Evolutionary conservation across 2,888 invertebrate species (phyloP), one percentile per base, ranked within the genome.

Genomic region (Scrobipalpa atriplicella): DNA sequence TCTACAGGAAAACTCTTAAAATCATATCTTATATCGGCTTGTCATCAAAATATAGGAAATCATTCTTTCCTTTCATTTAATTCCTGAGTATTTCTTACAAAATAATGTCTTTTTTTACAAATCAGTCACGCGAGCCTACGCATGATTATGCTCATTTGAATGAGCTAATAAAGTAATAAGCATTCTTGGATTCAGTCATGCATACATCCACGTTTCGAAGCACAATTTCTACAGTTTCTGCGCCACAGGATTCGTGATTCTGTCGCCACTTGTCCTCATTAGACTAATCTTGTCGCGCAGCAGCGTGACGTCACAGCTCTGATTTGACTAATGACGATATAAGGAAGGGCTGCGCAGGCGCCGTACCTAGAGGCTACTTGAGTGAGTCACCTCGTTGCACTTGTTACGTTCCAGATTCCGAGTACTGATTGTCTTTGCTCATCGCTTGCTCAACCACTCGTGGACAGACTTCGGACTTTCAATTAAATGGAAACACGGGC

Each of bases 241-340:
- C 54, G 21, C 0, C 5, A 10, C 8, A 47, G n/a, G 47, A 47
- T 47, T 47, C 47, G 47, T 47, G 47, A 47, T 16, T 47, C 21
- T 21, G 21, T 56, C 54, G 18, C 29, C 38, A 58, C 36, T 61
- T 61, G 61, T 19, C 19, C 41, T 61, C 61, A 61, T 60, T 60
- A 41, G 7, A 41, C 19, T 41, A 61, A 61, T 61, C 61, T 58
- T 61, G 10, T 41, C 19, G 41, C 8, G 61, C 43, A 58, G 18
- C 29, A 47, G 60, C 36, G 16, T 61, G 65, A 65, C 60, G 65
- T 65, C 51, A 65, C 51, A 10, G 51, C 38, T 60, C 51, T 47
- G 61, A 65, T 65, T 65, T 65, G 21, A 47, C 38, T 61, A 65
- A 65, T 58, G 41, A 43, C 43, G 16, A 47, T 36, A 36, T 41